Percentiles rank a stretch among this genome's conserved stretches.
Conservation (phyloP, 2,888 invertebrate species). For the Pomacea canaliculata region DNA sequence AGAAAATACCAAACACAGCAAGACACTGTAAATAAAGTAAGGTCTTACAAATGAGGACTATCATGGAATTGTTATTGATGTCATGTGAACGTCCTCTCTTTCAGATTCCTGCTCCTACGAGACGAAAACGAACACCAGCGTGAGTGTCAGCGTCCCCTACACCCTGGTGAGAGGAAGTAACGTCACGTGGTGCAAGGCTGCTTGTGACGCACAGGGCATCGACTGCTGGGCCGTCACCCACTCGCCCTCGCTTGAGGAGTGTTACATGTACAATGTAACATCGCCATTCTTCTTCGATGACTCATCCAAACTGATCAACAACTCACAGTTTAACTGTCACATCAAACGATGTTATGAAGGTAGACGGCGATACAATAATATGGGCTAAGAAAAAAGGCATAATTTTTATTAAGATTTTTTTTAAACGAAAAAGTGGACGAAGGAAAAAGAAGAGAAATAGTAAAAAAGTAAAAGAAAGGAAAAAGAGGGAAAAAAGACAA, state of each 20-base stretch:
- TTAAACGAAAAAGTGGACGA: too few relatives aligned
- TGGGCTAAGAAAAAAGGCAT: too few relatives aligned
- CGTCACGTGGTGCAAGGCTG: not conserved
- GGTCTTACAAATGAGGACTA: too few relatives aligned
- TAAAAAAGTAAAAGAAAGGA: not conserved
- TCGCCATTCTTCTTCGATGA: conserved; percentile 21
- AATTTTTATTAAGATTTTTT: too few relatives aligned
- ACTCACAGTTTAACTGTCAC: not conserved
- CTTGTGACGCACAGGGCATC: conserved; percentile 5
- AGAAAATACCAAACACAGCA: too few relatives aligned
- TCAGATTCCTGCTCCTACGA: conserved; percentile 5
- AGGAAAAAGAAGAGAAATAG: not conserved
- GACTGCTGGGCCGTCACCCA: conserved; percentile 16
- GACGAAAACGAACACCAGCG: not conserved
- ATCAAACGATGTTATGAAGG: conserved; percentile 19
- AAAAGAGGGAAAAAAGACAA: not conserved
- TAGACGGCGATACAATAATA: not conserved
- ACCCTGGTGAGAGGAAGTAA: not conserved
- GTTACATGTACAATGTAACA: conserved; percentile 2
- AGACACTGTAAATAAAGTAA: too few relatives aligned
- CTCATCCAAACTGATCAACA: not conserved
- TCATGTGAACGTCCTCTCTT: not conserved
- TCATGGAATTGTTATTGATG: too few relatives aligned
- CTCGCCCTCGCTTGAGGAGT: not conserved
- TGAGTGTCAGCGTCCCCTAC: not conserved